Conservation (phyloP, 2,888 invertebrate species). For the Chymomyza caudatula region DNA sequence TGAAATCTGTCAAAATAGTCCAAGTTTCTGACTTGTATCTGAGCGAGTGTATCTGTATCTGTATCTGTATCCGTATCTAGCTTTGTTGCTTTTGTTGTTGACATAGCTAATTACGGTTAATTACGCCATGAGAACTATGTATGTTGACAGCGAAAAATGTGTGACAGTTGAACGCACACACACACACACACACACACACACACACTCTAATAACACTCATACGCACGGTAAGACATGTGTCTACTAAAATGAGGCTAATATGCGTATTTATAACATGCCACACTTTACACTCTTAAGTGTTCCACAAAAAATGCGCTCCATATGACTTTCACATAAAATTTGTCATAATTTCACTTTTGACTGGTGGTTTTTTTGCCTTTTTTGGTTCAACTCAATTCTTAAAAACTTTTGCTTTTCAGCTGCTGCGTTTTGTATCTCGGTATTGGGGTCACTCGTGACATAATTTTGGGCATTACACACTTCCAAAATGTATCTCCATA, state of each 20-base stretch:
- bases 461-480: conserved; percentile 45
- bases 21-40: conserved; percentile 1
- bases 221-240: background rate
- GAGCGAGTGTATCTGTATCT: conserved; percentile 3
- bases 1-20: conserved; percentile 66
- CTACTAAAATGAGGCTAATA: conserved; percentile 67
- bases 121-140: conserved; percentile 59
- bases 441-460: conserved; percentile 53
- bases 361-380: background rate
- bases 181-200: background rate
- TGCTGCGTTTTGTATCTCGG: background rate
- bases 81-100: conserved; percentile 40
- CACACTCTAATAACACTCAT: no score
- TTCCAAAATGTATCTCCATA: background rate
- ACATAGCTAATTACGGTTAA: conserved; percentile 66
- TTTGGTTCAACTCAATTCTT: conserved; percentile 43
- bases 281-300: background rate
- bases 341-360: conserved; percentile 33
- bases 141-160: conserved; percentile 46
- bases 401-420: conserved; percentile 52
- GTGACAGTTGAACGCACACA: conserved; percentile 22
- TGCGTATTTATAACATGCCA: conserved; percentile 59
- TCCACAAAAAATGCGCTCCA: background rate
- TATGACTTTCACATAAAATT: conserved; percentile 43
- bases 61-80: conserved; percentile 11